phyloP scores from a whole-genome alignment of 2,888 invertebrate genomes.

The Lasioglossum morio region DNA sequence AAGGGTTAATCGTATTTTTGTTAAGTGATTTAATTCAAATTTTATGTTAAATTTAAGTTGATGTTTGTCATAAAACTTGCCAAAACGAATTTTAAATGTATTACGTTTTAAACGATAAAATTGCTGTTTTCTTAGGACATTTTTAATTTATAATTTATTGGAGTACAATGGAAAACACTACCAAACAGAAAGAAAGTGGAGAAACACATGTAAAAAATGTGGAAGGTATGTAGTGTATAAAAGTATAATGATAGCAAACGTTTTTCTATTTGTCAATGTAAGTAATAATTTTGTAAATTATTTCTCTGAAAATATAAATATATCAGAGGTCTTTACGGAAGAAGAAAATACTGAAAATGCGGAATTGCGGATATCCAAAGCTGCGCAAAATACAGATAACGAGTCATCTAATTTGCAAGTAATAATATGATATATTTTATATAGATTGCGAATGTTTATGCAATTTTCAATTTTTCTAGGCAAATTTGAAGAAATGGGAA shows the following conservation, averaged over 20 bases:
- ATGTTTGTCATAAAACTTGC: not conserved
- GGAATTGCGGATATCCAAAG: slow-evolving; percentile 8
- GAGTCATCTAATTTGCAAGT: slow-evolving; percentile 41
- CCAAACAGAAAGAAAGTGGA: not conserved
- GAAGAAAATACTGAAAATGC: not conserved
- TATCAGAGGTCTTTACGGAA: not conserved
- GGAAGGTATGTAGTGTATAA: slow-evolving; percentile 31
- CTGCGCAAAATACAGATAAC: slow-evolving; percentile 23
- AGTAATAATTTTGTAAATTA: not conserved
- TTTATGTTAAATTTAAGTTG: not conserved
- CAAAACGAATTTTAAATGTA: not conserved
- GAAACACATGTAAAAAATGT: not conserved
- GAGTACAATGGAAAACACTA: slow-evolving; percentile 37
- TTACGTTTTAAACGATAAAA: not conserved
- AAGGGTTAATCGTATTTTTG: not conserved
- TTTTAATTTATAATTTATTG: slow-evolving; percentile 9
- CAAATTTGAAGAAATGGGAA: too few relatives aligned
- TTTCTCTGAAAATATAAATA: not conserved
- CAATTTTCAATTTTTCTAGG: too few relatives aligned
- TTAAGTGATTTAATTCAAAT: not conserved
- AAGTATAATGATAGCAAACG: not conserved
- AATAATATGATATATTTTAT: not conserved
- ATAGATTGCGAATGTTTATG: too few relatives aligned
- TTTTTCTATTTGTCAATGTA: not conserved
- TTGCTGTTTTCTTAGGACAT: not conserved